phyloP scores from a whole-genome alignment of 2,888 invertebrate species.

The Erebia ligea region DNA sequence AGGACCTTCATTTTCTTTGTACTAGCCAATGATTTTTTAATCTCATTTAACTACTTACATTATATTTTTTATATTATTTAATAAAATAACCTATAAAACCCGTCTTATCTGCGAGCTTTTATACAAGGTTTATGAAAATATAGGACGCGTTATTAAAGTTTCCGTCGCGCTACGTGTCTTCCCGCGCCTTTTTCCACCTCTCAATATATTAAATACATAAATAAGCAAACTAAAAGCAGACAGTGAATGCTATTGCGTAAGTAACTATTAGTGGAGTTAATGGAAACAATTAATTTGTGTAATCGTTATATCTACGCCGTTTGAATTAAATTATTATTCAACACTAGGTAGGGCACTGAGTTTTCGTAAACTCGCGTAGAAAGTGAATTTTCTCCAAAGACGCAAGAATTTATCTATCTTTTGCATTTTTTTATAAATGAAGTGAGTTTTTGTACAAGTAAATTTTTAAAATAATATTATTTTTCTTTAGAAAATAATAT shows the following conservation, averaged over 20 bases:
- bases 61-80: too few relatives aligned
- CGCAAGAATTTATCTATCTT: background rate
- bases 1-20: too few relatives aligned
- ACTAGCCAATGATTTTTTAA: too few relatives aligned
- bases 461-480: too few relatives aligned
- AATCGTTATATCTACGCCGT: conserved; percentile 15
- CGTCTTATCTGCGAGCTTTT: too few relatives aligned
- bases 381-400: background rate
- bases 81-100: too few relatives aligned
- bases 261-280: conserved; percentile 9
- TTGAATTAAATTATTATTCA: conserved; percentile 19
- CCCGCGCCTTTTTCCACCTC: background rate
- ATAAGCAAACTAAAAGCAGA: background rate
- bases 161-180: too few relatives aligned
- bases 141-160: too few relatives aligned
- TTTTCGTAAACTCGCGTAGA: conserved; percentile 1
- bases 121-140: too few relatives aligned
- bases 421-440: background rate
- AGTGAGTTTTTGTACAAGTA: too few relatives aligned
- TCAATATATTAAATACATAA: background rate
- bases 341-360: conserved; percentile 15
- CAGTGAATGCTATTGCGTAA: conserved; percentile 17
- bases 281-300: conserved; percentile 20
- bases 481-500: too few relatives aligned
- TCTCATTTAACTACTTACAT: too few relatives aligned